Evolutionary conservation across 2,797 vertebrate genomes (phyloP), one percentile per base, ranked within the genome.

Genomic region (Rachycentron canadum): DNA sequence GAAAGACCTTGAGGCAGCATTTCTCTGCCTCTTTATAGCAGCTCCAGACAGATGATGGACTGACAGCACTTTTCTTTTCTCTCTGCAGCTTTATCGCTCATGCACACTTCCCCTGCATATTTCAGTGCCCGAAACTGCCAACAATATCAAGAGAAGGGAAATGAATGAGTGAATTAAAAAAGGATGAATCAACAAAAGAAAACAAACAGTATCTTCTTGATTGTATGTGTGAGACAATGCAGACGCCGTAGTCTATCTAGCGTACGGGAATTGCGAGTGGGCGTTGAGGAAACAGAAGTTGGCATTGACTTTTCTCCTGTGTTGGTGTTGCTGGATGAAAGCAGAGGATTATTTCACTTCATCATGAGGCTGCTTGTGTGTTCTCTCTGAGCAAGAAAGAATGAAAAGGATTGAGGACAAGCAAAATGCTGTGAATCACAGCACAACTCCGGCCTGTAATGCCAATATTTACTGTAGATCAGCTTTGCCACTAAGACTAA

Each of bases 1-100:
- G 78, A 55, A 64, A 69, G 78, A 87, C 86, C 89, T 81, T 76
- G 76, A 89, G 88, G 88, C 84, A 14, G 34, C 32, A 7, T 66
- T 82, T 76, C 69, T 74, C 56, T 25, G 25, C 67, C 84, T 89
- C 75, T 70, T 73, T 76, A 59, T 9, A 80, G 82, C 73, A 52
- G 64, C 69, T 47, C 17, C 57, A 70, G 65, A 75, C 0, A 2
- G 26, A 73, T 79, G 83, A 88, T 77, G 74, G 70, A 85, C 79
- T 73, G 70, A 80, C 77, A 32, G 57, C 58, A 21, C 74, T 81
- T 73, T 67, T 66, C 78, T 72, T 41, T 75, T 23, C n/a, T 17
- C 57, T 73, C 63, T 47, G 52, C 41, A 59, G 79, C 73, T 58
- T 85, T 78, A 71, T 78, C 73, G 76, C 72, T 58, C 61, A 26